A percentile compares a stretch with the other conserved stretches of the same genome.
Conservation (phyloP, 2,888 invertebrate species). For the Pseudolycoriella hygida region DNA sequence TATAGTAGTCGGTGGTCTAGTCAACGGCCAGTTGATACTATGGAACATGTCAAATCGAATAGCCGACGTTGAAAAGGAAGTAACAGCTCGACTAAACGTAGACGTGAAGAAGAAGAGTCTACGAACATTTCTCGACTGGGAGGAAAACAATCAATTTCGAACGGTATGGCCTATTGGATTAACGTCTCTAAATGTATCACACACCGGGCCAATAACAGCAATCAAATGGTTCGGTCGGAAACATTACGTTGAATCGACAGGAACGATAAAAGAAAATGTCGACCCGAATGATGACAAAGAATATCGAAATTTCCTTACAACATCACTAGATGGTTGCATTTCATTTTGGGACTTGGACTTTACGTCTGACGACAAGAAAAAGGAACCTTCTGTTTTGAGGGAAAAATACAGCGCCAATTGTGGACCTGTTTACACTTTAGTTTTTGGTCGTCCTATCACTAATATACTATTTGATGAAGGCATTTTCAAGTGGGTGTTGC, state of each 20-base stretch:
- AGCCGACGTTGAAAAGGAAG: conserved; percentile 40
- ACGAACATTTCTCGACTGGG: conserved; percentile 47
- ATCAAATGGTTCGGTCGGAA: conserved; percentile 52
- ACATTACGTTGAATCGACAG: conserved; percentile 38
- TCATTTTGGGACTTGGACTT: conserved; percentile 51
- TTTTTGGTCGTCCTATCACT: conserved; percentile 31
- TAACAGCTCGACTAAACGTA: conserved; percentile 41
- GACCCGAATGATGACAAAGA: conserved; percentile 20
- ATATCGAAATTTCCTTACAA: conserved; percentile 44
- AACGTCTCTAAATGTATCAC: conserved; percentile 42
- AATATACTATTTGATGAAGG: conserved; percentile 20
- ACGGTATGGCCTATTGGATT: conserved; percentile 40
- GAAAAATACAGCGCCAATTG: conserved; percentile 40
- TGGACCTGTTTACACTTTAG: conserved; percentile 40
- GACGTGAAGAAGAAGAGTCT: conserved; percentile 41
- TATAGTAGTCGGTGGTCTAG: conserved; percentile 49
- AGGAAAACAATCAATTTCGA: conserved; percentile 38
- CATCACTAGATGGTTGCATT: conserved; percentile 47
- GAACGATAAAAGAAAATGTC: conserved; percentile 31
- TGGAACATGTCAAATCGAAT: conserved; percentile 51
- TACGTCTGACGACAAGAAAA: neutral
- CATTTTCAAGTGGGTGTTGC: conserved; percentile 7
- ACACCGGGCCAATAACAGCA: conserved; percentile 40
- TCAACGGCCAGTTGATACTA: conserved; percentile 50
- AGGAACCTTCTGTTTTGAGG: conserved; percentile 34